These are phyloP conservation scores for Lithophane leautieri DNA, from an alignment of 2,888 invertebrate species.

Conservation along the genomic window DNA sequence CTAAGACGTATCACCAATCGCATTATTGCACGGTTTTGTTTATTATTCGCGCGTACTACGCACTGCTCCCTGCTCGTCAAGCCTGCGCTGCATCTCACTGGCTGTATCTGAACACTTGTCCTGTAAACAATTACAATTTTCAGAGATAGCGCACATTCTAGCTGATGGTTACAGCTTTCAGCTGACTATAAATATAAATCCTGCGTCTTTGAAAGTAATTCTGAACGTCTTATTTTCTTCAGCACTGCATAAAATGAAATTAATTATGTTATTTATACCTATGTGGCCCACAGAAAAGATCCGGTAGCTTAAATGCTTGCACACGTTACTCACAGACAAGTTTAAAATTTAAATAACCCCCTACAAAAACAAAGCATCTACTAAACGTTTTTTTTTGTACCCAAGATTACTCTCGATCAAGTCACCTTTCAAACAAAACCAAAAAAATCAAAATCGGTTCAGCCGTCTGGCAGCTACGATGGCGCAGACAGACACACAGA, in stretches of 20 bases:
- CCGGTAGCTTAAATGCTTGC: not conserved
- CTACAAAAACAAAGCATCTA: too few species aligned
- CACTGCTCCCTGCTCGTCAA: not conserved
- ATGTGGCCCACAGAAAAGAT: not conserved
- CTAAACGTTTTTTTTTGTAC: too few species aligned
- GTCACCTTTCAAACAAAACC: too few species aligned
- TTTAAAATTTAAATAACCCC: too few species aligned
- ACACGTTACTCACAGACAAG: not conserved
- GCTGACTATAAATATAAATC: not conserved
- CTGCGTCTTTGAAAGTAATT: constrained; percentile 1
- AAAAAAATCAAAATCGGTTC: too few species aligned
- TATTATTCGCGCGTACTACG: constrained; percentile 44
- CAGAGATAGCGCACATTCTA: not conserved
- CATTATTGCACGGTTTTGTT: constrained; percentile 65
- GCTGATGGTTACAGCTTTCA: not conserved
- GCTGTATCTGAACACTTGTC: too few species aligned
- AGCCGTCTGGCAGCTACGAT: too few species aligned
- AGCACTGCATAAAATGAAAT: not conserved
- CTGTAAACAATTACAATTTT: not conserved
- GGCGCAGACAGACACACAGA: too few species aligned
- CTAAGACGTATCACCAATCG: constrained; percentile 69
- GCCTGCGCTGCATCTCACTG: not conserved
- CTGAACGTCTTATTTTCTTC: not conserved
- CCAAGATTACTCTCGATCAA: too few species aligned
- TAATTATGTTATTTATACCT: not conserved